Evolutionary conservation across 1,140 invertebrate genomes (phyloP), one percentile per base, ranked within the genome.

Genomic region (Gryllus bimaculatus): DNA sequence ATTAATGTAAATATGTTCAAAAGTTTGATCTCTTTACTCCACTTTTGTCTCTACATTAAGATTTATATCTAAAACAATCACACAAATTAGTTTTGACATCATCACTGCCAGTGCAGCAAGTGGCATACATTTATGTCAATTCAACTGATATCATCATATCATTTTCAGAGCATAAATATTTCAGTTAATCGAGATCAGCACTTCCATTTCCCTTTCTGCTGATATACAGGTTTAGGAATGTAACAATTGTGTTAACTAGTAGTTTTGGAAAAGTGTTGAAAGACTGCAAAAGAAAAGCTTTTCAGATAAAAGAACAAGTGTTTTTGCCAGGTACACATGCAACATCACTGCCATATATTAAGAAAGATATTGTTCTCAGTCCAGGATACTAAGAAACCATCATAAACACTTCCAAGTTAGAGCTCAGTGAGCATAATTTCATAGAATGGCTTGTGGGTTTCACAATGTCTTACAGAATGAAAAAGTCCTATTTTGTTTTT

Each of bases 331-430:
- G 76, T 77, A 48, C 48, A 77, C 48, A 77, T 49, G 76, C 76
- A 77, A 77, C 13, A 77, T 77, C 76, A 77, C 76, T 77, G 76
- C 76, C 76, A 77, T 77, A 77, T 18, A 77, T 77, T 77, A 77
- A 77, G 48, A 77, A 8, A 77, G 18, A 47, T 77, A 48, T 48
- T 66, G 48, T n/a, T 77, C 47, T 54, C 39, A 20, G 48, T 77
- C 76, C 76, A 77, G 76, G 7, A 77, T 20, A n/a, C 47, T 77
- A 77, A 7, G 8, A 77, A n/a, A 77, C 48, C 54, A 66, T 66
- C 54, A 66, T 10, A 66, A 66, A 66, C 54, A 66, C 54, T 66
- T 66, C 54, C 54, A 66, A 66, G 54, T 18, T 66, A 66, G 54
- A 66, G 54, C 54, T 66, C 54, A 66, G 54, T 66, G 54, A 66